Evolutionary conservation across 2,888 invertebrate genomes (phyloP).

Genomic region (Caenorhabditis parvicauda): DNA sequence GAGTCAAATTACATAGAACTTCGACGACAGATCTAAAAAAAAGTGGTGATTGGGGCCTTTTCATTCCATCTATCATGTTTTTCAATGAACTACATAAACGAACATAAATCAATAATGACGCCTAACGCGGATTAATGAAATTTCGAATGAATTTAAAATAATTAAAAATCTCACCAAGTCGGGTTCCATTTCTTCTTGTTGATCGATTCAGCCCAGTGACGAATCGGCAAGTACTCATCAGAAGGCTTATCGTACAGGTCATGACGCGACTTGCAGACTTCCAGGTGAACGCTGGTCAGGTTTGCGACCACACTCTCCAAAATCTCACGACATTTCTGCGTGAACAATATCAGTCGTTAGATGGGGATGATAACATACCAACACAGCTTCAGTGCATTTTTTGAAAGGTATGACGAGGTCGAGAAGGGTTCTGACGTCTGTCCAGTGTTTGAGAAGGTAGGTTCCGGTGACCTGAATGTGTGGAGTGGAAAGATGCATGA

Average conservation of each 20-base stretch:
- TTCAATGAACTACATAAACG: too few species aligned
- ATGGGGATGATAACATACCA: not conserved
- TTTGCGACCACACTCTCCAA: constrained; percentile 70
- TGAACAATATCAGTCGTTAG: too few species aligned
- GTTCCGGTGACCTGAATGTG: not conserved
- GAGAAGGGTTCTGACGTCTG: constrained; percentile 72
- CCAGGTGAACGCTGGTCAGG: constrained; percentile 69
- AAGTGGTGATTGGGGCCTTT: too few species aligned
- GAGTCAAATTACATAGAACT: too few species aligned
- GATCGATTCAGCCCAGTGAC: constrained; percentile 79
- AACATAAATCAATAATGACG: too few species aligned
- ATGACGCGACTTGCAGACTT: constrained; percentile 6
- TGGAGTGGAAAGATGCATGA: too few species aligned
- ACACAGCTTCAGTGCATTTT: constrained; percentile 67
- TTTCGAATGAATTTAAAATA: too few species aligned
- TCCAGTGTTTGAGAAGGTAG: constrained; percentile 64
- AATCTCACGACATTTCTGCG: constrained; percentile 68
- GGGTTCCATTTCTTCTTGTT: constrained; percentile 72
- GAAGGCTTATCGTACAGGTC: constrained; percentile 70
- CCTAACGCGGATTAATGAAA: too few species aligned
- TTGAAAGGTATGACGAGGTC: constrained; percentile 74
- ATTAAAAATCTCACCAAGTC: constrained; percentile 75
- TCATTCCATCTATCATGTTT: too few species aligned
- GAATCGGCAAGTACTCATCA: constrained; percentile 73
- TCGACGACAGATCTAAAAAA: too few species aligned